Evolutionary conservation across 2,797 vertebrate species (phyloP), one percentile per base, ranked within the genome.

Genomic region (Lophura swinhoii): DNA sequence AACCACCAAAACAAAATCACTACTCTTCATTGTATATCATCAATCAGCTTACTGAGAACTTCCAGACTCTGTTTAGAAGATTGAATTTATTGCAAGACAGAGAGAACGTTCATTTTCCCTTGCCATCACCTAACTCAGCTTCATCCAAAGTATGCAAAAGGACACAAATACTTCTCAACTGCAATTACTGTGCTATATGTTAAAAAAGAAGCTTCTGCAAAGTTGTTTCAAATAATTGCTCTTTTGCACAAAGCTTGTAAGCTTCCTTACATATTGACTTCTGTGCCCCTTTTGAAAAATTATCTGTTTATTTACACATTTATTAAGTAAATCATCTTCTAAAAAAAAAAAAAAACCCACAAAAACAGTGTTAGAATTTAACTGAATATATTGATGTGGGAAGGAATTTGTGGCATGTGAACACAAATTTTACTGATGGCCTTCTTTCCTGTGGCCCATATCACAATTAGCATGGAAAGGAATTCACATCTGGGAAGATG

Each of bases 401-500:
- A 95, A 95, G 93, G 93, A 91, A 96, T 96, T 22, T 7, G 13
- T 60, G 91, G 93, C 85, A 95, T 88, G 84, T 41, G 73, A 91
- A 63, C 29, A 23, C 73, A 88, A 76, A 95, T 87, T 89, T 89
- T 49, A 84, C 73, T 87, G 56, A 82, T 90, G 76, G 95, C 79
- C 67, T 59, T 72, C 63, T 93, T 92, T 88, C 79, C 91, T 60
- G 93, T 64, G 83, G 89, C 84, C 73, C 76, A 5, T 89, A 94
- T 89, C 95, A 5, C 71, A 88, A 39, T 79, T 88, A 86, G 70
- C 84, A 82, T 0, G 20, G 76, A 79, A 77, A 91, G 93, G 96
- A 96, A 95, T 95, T 88, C 96, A 94, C 95, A 95, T 93, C 93
- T 95, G 96, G 95, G 92, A 90, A 92, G 89, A 95, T 14, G 79